These are phyloP conservation scores for Equus quagga DNA, from an alignment of 2,113 vertebrate genomes.

Conservation along the genomic window DNA sequence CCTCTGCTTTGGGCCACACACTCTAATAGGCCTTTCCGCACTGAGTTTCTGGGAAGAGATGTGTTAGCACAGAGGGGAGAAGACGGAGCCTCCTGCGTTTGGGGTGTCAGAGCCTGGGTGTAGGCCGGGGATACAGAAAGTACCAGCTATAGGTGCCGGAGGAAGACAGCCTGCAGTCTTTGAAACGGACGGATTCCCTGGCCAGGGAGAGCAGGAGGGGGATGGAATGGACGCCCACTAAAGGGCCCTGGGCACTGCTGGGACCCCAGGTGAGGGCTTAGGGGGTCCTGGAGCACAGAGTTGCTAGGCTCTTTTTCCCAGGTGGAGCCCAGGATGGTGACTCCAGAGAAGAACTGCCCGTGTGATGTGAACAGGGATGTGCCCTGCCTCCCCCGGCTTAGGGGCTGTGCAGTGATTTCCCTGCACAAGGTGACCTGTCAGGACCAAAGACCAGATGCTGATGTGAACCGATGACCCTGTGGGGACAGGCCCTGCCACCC, in stretches of 20 bases:
- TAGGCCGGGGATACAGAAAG: neutral
- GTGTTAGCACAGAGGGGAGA: neutral
- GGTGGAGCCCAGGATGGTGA: neutral
- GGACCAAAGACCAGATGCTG: neutral
- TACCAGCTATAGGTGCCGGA: neutral
- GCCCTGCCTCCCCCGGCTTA: accelerated
- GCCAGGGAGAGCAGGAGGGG: neutral
- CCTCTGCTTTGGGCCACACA: neutral
- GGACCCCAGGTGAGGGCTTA: neutral
- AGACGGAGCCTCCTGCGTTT: neutral
- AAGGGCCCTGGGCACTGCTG: accelerated
- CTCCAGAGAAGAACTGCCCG: neutral
- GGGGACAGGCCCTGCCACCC: neutral
- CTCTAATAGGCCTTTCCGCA: neutral
- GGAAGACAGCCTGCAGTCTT: neutral
- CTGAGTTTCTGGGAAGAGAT: neutral
- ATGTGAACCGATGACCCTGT: neutral
- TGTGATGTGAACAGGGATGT: neutral
- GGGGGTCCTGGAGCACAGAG: neutral
- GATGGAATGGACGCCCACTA: accelerated
- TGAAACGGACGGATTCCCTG: neutral
- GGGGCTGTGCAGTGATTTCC: neutral
- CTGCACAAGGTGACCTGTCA: accelerated
- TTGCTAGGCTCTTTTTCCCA: neutral
- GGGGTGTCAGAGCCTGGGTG: neutral